These are phyloP conservation scores for Gonatopus flavifemur DNA, from an alignment of 1,140 invertebrate genomes.

Conservation along the genomic window DNA sequence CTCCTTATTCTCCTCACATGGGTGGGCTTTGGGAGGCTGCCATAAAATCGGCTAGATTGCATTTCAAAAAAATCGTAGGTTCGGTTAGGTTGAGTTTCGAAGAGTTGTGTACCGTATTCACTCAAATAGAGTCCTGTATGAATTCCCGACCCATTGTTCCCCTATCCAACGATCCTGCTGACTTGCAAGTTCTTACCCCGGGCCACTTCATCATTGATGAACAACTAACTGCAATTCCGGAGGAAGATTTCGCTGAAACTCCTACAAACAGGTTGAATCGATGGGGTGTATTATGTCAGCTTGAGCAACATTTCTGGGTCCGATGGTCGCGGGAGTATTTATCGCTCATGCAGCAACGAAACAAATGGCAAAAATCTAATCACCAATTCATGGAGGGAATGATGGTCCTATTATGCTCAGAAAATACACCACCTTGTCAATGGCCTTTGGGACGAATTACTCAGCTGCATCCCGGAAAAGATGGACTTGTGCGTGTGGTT, in stretches of 20 bases:
- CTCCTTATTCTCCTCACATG: conserved; percentile 8
- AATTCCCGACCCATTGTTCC: conserved; percentile 1
- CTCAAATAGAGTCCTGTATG: conserved; percentile 12
- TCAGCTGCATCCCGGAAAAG: no score
- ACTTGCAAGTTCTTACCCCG: conserved; percentile 18
- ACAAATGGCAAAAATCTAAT: conserved; percentile 10
- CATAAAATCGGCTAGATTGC: conserved; percentile 34
- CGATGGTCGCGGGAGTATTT: conserved; percentile 21
- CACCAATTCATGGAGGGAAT: no score
- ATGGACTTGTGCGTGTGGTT: no score
- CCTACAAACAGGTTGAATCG: conserved; percentile 13
- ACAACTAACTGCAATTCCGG: conserved; percentile 12
- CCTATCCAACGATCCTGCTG: not conserved
- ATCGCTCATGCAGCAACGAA: conserved; percentile 7
- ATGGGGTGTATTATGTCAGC: conserved; percentile 16
- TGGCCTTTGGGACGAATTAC: no score
- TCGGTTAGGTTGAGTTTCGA: conserved; percentile 15
- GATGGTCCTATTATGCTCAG: no score
- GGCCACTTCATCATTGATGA: conserved; percentile 28
- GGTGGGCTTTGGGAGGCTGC: conserved; percentile 19
- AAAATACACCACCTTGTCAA: no score
- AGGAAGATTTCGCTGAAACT: conserved; percentile 10
- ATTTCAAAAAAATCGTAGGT: conserved; percentile 19
- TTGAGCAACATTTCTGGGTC: conserved; percentile 20
- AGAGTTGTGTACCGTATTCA: conserved; percentile 1